A percentile compares a stretch with the other conserved stretches of the same genome.
Conservation (phyloP, 2,888 invertebrate genomes). For the Linnaemya vulpina region DNA sequence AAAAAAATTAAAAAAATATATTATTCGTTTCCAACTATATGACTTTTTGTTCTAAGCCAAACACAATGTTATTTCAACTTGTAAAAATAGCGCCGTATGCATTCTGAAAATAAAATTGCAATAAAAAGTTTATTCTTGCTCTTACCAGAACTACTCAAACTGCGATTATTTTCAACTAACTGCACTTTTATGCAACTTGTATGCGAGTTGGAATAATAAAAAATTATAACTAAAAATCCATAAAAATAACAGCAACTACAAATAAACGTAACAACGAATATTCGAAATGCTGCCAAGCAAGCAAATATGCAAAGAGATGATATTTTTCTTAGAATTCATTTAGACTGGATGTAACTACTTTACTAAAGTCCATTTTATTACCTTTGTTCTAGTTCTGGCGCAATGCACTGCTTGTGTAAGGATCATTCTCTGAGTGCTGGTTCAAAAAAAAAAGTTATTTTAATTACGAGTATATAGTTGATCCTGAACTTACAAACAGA, state of each 20-base stretch:
- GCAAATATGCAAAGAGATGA: neutral
- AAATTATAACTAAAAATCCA: constrained; percentile 3
- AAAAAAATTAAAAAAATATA: neutral
- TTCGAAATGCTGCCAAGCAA: neutral
- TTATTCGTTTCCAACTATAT: neutral
- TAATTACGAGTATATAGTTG: too few relatives aligned
- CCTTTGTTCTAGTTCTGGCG: too few relatives aligned
- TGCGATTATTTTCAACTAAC: constrained; percentile 66
- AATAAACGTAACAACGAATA: neutral
- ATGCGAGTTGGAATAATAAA: constrained; percentile 27
- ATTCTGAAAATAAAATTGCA: constrained; percentile 11
- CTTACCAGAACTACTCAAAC: constrained; percentile 53
- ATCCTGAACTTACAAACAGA: too few relatives aligned
- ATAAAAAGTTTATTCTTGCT: constrained; percentile 67
- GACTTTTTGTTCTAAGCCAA: constrained; percentile 20
- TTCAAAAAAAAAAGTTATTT: too few relatives aligned
- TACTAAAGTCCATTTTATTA: too few relatives aligned
- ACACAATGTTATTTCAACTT: constrained; percentile 24
- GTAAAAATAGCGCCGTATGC: constrained; percentile 12
- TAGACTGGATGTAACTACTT: too few relatives aligned
- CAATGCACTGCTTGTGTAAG: too few relatives aligned
- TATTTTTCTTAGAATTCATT: neutral
- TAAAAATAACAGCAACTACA: constrained; percentile 51
- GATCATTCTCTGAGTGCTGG: too few relatives aligned
- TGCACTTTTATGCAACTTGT: constrained; percentile 68